Conservation (phyloP, 2,113 vertebrate genomes). For the Manacus vitellinus region DNA sequence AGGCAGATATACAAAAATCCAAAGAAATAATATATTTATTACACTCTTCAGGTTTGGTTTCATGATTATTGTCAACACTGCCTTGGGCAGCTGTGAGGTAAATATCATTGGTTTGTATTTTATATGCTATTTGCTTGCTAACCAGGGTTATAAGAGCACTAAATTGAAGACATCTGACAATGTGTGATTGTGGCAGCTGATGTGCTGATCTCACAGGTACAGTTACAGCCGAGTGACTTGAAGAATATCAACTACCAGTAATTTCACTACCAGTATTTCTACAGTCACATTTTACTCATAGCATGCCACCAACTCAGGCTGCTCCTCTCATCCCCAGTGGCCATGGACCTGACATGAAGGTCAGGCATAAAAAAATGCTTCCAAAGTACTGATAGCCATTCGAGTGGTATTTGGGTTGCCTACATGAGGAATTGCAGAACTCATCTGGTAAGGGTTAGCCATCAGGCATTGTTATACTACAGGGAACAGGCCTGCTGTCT, state of each 20-base stretch:
- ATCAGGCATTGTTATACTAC: accelerated
- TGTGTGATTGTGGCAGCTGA: neutral
- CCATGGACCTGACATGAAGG: neutral
- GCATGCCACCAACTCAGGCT: neutral
- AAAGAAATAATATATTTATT: neutral
- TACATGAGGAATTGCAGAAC: neutral
- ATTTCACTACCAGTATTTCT: neutral
- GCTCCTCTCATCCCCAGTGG: neutral
- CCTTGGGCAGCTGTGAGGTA: neutral
- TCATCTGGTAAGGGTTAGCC: neutral
- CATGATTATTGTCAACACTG: neutral
- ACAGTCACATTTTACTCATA: neutral
- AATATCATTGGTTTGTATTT: neutral
- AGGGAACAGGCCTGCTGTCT: neutral
- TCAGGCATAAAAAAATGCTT: neutral
- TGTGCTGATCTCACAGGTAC: neutral
- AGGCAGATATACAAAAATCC: neutral
- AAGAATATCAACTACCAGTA: neutral
- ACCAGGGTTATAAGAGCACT: neutral
- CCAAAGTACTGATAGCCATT: neutral
- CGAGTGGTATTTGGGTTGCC: neutral
- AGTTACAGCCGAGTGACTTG: neutral
- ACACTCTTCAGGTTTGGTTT: neutral
- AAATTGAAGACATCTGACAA: neutral
- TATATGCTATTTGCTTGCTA: neutral